phyloP scores from a whole-genome alignment of 2,888 invertebrate genomes.

The Steromphala cineraria region DNA sequence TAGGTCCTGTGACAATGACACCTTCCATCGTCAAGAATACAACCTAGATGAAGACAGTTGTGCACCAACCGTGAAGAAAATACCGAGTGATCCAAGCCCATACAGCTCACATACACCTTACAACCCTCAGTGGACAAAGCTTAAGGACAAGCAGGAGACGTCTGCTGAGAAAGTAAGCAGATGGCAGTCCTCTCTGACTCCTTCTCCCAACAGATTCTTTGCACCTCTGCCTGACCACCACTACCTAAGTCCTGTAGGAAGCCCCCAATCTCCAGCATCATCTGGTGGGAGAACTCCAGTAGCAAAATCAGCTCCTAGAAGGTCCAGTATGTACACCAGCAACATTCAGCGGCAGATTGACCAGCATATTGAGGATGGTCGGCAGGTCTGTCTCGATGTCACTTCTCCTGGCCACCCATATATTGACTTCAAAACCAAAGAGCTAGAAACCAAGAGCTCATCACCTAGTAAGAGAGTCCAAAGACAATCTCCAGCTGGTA shows the following conservation, averaged over 20 bases:
- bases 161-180: neutral
- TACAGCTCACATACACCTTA: neutral
- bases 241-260: neutral
- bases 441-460: neutral
- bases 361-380: conserved; percentile 37
- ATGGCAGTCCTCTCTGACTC: neutral
- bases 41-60: neutral
- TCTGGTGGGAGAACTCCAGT: neutral
- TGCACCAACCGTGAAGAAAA: neutral
- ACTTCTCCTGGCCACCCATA: conserved; percentile 58
- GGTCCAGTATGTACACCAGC: neutral
- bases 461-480: conserved; percentile 15
- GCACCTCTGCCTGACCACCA: neutral
- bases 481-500: neutral
- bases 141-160: conserved; percentile 1
- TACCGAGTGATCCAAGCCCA: neutral
- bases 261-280: neutral
- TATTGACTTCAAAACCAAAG: conserved; percentile 5
- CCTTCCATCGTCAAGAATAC: neutral
- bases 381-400: conserved; percentile 53
- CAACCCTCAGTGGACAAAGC: neutral
- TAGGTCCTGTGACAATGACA: neutral
- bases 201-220: neutral
- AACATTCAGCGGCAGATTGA: conserved; percentile 38
- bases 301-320: neutral